These are phyloP conservation scores for Coelopa frigida DNA, from an alignment of 1,140 invertebrate genomes.

Conservation along the genomic window DNA sequence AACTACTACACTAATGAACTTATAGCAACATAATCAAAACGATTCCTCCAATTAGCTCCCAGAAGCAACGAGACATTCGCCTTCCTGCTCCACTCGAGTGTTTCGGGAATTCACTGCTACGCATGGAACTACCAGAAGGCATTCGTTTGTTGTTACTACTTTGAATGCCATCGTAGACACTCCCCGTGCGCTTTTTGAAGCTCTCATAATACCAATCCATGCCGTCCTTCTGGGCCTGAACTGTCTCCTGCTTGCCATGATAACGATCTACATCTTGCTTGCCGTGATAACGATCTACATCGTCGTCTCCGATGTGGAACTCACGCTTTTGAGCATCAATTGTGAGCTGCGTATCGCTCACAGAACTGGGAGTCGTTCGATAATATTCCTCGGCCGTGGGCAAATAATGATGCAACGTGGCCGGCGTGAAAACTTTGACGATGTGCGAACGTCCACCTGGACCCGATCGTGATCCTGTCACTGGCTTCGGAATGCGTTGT, in stretches of 20 bases:
- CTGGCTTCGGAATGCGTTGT: background rate
- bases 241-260: slow-evolving; percentile 18
- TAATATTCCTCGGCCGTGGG: slow-evolving; percentile 42
- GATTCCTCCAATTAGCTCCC: background rate
- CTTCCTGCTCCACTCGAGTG: background rate
- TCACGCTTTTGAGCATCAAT: slow-evolving; percentile 27
- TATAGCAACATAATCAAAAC: background rate
- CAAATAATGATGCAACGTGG: slow-evolving; percentile 21
- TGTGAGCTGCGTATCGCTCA: slow-evolving; percentile 18
- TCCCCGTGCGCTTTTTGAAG: slow-evolving; percentile 52
- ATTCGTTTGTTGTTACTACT: slow-evolving; percentile 17
- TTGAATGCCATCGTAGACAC: background rate
- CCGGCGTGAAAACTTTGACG: slow-evolving; percentile 55
- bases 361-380: slow-evolving; percentile 30
- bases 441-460: slow-evolving; percentile 52
- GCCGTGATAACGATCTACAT: too few relatives aligned
- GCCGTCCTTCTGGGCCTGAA: slow-evolving; percentile 41
- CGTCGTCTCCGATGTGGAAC: background rate
- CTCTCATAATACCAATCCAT: slow-evolving; percentile 67
- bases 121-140: slow-evolving; percentile 10
- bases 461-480: slow-evolving; percentile 5
- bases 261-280: background rate
- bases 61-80: background rate
- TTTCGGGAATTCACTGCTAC: slow-evolving; percentile 1
- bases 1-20: background rate